Evolutionary conservation across 2,113 vertebrate genomes (phyloP).

Genomic region (Mesocricetus auratus): DNA sequence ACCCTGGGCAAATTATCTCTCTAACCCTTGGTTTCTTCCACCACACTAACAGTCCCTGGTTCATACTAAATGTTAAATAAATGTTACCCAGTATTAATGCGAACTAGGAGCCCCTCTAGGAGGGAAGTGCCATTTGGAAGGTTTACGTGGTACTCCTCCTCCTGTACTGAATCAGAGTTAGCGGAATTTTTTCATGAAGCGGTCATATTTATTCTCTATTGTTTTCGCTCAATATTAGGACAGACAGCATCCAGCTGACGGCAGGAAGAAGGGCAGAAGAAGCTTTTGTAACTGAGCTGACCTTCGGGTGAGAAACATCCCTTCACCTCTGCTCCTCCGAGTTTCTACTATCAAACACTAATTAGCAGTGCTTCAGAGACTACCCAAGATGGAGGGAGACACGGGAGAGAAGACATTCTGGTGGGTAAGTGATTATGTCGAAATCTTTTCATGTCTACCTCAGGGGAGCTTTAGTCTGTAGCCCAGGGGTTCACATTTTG

Average conservation of each 20-base stretch:
- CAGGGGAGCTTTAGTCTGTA: constrained; percentile 3
- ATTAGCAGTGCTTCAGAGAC: constrained; percentile 63
- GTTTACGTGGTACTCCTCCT: neutral
- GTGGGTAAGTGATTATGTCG: neutral
- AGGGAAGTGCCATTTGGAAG: constrained; percentile 36
- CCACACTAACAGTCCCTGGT: neutral
- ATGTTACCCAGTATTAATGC: neutral
- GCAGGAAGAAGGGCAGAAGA: neutral
- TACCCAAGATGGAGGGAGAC: constrained; percentile 54
- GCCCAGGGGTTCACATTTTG: neutral
- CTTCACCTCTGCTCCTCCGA: constrained; percentile 37
- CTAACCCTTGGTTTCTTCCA: constrained; percentile 51
- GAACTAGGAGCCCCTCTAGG: constrained; percentile 27
- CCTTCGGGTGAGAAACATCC: constrained; percentile 44
- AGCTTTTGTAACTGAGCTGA: constrained; percentile 43
- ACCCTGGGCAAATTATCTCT: constrained; percentile 35
- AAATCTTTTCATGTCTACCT: constrained; percentile 30
- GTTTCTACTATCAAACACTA: constrained; percentile 37
- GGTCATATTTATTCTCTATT: constrained; percentile 56
- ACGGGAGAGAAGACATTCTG: neutral
- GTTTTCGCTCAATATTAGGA: constrained; percentile 44
- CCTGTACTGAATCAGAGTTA: neutral
- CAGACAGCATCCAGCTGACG: constrained; percentile 27
- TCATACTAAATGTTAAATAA: constrained; percentile 64
- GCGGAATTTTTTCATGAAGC: constrained; percentile 43